Evolutionary conservation across 1,140 invertebrate species (phyloP).

Genomic region (Belonocnema kinseyi): DNA sequence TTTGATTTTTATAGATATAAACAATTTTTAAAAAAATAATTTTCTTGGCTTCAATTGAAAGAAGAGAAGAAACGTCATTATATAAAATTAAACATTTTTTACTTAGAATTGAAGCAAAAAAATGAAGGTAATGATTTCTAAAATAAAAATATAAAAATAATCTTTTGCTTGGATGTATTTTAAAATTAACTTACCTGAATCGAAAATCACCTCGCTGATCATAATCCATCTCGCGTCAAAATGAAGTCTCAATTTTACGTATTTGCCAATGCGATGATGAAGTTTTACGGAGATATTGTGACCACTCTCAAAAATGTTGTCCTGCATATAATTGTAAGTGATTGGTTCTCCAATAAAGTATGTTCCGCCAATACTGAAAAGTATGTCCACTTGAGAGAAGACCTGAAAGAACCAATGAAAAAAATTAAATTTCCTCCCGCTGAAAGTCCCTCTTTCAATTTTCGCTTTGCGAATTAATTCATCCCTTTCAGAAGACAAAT

Average conservation of each 20-base stretch:
- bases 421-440: slow-evolving; percentile 25
- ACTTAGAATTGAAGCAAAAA: no score
- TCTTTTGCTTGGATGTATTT: no score
- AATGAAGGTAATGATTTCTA: no score
- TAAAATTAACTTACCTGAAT: slow-evolving; percentile 79
- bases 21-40: no score
- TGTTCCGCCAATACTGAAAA: slow-evolving; percentile 89
- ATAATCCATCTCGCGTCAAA: slow-evolving; percentile 93
- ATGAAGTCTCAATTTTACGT: slow-evolving; percentile 86
- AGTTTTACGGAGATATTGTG: slow-evolving; percentile 90
- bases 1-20: no score
- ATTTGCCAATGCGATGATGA: slow-evolving; percentile 88
- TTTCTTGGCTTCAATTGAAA: no score
- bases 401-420: slow-evolving; percentile 76
- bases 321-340: slow-evolving; percentile 85
- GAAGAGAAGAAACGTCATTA: no score
- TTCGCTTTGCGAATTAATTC: slow-evolving; percentile 15
- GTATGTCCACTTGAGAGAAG: slow-evolving; percentile 85
- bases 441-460: background rate
- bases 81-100: no score
- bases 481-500: slow-evolving; percentile 8
- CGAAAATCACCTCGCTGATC: slow-evolving; percentile 90
- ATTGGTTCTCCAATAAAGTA: slow-evolving; percentile 85
- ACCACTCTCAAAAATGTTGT: slow-evolving; percentile 88
- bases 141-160: no score